These are phyloP conservation scores for Sinonovacula constricta DNA, from an alignment of 1,140 invertebrate genomes.

Conservation along the genomic window DNA sequence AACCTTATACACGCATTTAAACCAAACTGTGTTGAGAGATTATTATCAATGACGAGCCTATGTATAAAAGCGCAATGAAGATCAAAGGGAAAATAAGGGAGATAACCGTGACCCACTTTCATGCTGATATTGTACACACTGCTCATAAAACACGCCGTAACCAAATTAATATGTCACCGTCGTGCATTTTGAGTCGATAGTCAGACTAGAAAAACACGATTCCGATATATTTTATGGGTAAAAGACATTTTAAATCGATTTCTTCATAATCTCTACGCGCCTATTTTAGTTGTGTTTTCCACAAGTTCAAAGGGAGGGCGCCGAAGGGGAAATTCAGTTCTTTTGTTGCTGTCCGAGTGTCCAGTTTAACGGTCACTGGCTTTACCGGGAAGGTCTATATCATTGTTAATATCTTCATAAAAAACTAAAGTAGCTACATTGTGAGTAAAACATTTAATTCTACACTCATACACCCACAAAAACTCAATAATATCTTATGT, in stretches of 20 bases:
- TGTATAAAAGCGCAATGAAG: not conserved
- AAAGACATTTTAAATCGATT: slow-evolving; percentile 37
- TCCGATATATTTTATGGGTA: too few species aligned
- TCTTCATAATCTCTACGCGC: slow-evolving; percentile 54
- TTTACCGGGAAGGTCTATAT: not conserved
- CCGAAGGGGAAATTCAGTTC: slow-evolving; percentile 54
- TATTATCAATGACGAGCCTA: not conserved
- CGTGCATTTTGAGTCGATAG: too few species aligned
- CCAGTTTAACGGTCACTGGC: slow-evolving; percentile 40
- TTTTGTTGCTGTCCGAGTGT: slow-evolving; percentile 52
- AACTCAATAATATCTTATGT: too few species aligned
- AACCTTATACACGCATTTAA: too few species aligned
- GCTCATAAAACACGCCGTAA: too few species aligned
- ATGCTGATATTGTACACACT: too few species aligned
- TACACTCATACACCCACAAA: too few species aligned
- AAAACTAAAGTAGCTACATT: too few species aligned
- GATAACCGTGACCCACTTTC: not conserved
- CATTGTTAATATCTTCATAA: too few species aligned
- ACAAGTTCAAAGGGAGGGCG: slow-evolving; percentile 65
- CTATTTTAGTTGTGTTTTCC: slow-evolving; percentile 57
- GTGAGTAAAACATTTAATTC: too few species aligned
- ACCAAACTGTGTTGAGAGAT: not conserved
- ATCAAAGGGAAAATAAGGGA: not conserved
- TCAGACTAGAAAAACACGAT: too few species aligned
- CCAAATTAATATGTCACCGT: too few species aligned